These are phyloP conservation scores for Platyrinchus mystaceus DNA, from an alignment of 2,797 vertebrate species.

Conservation along the genomic window DNA sequence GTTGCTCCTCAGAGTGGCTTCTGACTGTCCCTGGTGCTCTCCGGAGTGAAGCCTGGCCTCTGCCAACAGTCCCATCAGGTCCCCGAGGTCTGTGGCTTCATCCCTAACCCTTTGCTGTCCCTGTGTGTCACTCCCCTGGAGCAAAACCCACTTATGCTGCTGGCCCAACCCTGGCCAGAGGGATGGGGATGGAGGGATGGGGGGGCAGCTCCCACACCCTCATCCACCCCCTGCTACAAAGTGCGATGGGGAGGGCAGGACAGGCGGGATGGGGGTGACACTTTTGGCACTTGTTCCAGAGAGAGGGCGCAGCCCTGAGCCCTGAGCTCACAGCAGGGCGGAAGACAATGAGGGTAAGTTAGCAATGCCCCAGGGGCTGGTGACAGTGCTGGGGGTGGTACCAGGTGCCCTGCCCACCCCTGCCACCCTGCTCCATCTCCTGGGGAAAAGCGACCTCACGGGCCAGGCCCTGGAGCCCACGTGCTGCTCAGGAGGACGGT, in stretches of 20 bases:
- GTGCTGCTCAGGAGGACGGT: not conserved
- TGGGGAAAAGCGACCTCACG: not conserved
- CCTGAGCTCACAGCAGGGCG: not conserved
- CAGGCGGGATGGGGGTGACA: fast-evolving
- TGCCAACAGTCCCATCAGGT: not conserved
- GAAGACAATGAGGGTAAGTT: constrained; percentile 36
- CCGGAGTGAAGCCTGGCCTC: not conserved
- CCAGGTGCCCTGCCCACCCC: not conserved
- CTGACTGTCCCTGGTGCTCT: not conserved
- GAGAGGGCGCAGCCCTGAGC: constrained; percentile 24
- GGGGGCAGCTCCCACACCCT: not conserved
- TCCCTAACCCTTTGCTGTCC: not conserved
- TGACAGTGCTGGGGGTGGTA: fast-evolving
- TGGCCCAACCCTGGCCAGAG: not conserved
- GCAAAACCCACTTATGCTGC: not conserved
- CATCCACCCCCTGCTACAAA: constrained; percentile 19
- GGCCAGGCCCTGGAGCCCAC: not conserved
- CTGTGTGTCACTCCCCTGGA: not conserved
- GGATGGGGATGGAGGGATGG: not conserved
- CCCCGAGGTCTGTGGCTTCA: not conserved
- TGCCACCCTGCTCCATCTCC: not conserved
- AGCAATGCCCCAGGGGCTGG: not conserved
- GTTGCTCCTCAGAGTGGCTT: not conserved
- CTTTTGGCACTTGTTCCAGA: constrained; percentile 63
- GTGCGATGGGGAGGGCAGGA: not conserved